A percentile compares a stretch with the other conserved stretches of the same genome.
Evolutionary conservation across 2,888 invertebrate species (phyloP).

Genomic region (Psylliodes chrysocephalus): DNA sequence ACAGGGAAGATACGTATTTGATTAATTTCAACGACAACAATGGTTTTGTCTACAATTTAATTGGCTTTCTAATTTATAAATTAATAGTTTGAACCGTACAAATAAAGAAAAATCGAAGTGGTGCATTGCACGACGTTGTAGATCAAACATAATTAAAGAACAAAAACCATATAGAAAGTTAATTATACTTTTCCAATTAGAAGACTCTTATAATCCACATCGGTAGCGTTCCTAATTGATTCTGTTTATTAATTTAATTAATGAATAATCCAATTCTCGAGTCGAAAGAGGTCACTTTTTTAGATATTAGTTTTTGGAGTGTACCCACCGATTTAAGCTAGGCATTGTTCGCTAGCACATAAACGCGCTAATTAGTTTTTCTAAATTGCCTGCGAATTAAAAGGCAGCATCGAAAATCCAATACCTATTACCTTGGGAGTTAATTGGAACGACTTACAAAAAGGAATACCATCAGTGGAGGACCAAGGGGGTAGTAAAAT

Average conservation of each 20-base stretch:
- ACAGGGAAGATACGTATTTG: no score
- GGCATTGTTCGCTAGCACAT: constrained; percentile 1
- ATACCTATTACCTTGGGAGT: constrained; percentile 7
- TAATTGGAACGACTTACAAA: constrained; percentile 5
- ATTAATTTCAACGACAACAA: no score
- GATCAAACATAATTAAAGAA: background rate
- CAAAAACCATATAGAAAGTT: constrained; percentile 7
- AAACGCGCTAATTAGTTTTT: constrained; percentile 6
- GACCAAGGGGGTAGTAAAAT: no score
- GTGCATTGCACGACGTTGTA: no score
- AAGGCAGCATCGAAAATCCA: constrained; percentile 8
- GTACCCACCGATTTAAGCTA: background rate
- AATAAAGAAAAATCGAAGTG: no score
- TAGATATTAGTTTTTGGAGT: background rate
- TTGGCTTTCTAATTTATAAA: no score
- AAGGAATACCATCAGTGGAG: background rate
- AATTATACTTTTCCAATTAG: constrained; percentile 29
- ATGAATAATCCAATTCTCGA: constrained; percentile 17
- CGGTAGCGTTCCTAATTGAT: constrained; percentile 22
- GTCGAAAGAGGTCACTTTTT: constrained; percentile 4
- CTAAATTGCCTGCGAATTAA: constrained; percentile 1
- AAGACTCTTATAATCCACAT: constrained; percentile 17
- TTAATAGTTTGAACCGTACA: no score
- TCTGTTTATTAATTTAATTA: constrained; percentile 29
- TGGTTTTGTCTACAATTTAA: no score